Base-by-base conservation (phyloP, 2,113 vertebrate genomes). In the Menidia beryllina region DNA sequence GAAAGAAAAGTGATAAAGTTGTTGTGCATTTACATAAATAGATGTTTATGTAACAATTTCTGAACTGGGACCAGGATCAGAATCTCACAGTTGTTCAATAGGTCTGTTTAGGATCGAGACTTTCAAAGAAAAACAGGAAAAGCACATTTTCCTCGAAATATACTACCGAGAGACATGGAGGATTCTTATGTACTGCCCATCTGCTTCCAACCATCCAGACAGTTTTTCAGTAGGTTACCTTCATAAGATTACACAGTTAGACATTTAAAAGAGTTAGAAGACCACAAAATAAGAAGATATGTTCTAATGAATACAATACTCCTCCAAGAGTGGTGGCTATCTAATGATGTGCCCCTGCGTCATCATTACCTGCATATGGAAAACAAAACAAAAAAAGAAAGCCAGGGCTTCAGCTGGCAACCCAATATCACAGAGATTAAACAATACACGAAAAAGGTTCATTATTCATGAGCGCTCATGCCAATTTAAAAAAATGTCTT, bases 301-400 rank as follows among this genome's bases (percentile, higher is more conserved):
- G n/a, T 36, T 55, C 13, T 34, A 75, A 69, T 66, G 38, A 81
- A 70, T 30, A 23, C 47, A 69, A 63, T 52, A 60, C 8, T 36
- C 72, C 20, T 76, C 59, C 54, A 63, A 50, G 70, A 75, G 27
- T 19, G 53, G 80, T 72, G 64, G 66, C 77, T 78, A 58, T 77
- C 74, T 60, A 65, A 64, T 45, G n/a, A n/a, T 25, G 52, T 53
- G 72, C 71, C 73, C 51, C 41, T 1, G 1, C 7, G 3, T 15
- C 2, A n/a, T 41, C 14, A 2, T 45, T 14, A 19, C n/a, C 19
- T 41, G 39, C 6, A 15, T 41, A 39, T 17, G 15, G 39, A 41
- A n/a, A n/a, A n/a, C n/a, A n/a, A n/a, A n/a, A n/a, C 41, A 45
- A 45, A 45, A n/a, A 45, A n/a, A n/a, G 2, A 17, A n/a, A n/a